A percentile compares a stretch with the other conserved stretches of the same genome.
Evolutionary conservation across 2,888 invertebrate species (phyloP).

Genomic region (Mylabris sibirica): DNA sequence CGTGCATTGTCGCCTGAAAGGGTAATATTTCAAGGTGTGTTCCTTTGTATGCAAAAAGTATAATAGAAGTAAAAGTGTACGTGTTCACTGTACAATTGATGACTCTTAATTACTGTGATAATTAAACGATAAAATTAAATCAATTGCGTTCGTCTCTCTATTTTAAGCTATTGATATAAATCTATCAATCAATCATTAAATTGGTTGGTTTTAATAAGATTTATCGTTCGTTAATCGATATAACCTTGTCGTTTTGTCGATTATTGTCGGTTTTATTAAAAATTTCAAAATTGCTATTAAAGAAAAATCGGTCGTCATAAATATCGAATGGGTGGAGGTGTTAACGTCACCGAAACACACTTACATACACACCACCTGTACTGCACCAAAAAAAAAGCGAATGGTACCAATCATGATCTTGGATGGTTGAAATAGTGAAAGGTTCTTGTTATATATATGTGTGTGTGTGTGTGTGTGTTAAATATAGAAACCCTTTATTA

Average conservation of each 20-base stretch:
- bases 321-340: conserved; percentile 8
- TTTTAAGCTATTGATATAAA: too few relatives aligned
- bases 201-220: neutral
- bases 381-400: neutral
- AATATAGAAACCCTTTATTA: conserved; percentile 1
- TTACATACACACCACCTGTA: conserved; percentile 5
- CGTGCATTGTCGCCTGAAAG: neutral
- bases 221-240: neutral
- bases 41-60: neutral
- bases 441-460: neutral
- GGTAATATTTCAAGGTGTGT: conserved; percentile 9
- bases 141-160: too few relatives aligned
- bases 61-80: neutral
- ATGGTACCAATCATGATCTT: conserved; percentile 4
- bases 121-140: neutral
- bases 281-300: neutral
- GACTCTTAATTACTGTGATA: neutral
- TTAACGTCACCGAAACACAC: conserved; percentile 1
- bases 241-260: neutral
- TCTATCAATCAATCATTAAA: too few relatives aligned
- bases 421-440: conserved; percentile 10
- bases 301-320: neutral
- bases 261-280: neutral
- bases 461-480: neutral
- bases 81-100: neutral